Evolutionary conservation across 2,888 invertebrate species (phyloP), one percentile per base, ranked within the genome.

Genomic region (Megaustenia siamemsis): DNA sequence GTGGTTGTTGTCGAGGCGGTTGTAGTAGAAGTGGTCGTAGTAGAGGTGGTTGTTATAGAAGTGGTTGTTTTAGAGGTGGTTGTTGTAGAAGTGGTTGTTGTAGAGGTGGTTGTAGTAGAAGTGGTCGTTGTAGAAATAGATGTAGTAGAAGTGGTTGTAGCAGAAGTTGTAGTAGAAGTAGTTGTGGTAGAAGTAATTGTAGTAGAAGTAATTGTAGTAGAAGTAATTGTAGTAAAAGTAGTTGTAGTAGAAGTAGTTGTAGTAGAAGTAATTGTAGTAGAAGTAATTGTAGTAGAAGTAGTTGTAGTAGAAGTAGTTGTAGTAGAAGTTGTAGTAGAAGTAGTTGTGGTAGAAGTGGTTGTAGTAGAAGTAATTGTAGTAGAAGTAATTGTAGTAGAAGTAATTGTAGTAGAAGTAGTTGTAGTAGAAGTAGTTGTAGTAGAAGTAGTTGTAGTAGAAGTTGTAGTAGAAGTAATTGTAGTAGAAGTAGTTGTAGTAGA

Each of bases 311-410:
- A 35, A 60, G 77, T 56, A 35, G 77, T 32, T 60, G 77, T 12
- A 77, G 77, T 32, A 77, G 77, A 35, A 77, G 77, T 56, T 60
- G 77, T 56, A 77, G 77, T 56, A 77, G 77, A 35, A 77, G 77
- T 56, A 77, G 77, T 35, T 60, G 77, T 56, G 60, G 77, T 56
- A 60, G 77, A 35, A 60, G 77, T 56, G 60, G 56, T 32, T 60
- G 77, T 56, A 77, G 77, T 56, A 77, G 77, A 35, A 77, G 77
- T 56, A 77, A 60, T 56, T 38, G 77, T 35, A 77, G 56, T 32
- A 77, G 56, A 15, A 32, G 32, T 32, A 28, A 32, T 32, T 10
- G 32, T 32, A 63, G 63, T 32, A 28, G 32, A 15, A 38, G 28
- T 32, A 56, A 32, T 32, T 15, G 32, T 63, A 63, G 15, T 28